phyloP scores from a whole-genome alignment of 2,113 vertebrate species.

The Tichodroma muraria region DNA sequence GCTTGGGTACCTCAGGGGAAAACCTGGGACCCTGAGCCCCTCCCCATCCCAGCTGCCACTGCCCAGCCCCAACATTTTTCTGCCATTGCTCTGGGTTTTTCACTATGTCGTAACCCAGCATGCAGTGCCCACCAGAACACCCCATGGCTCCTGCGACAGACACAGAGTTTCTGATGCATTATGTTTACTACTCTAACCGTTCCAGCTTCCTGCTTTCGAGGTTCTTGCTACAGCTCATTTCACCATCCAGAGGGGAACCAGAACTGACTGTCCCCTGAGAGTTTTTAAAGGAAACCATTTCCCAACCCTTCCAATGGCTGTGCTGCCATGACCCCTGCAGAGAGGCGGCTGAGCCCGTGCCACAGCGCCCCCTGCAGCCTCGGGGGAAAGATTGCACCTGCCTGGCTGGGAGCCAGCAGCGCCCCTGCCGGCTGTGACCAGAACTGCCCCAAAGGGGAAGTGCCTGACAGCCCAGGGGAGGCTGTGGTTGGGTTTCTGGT shows the following conservation, averaged over 20 bases:
- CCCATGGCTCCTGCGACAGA: neutral
- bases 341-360: neutral
- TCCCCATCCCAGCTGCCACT: neutral
- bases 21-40: too few relatives aligned
- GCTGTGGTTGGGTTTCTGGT: neutral
- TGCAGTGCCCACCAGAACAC: neutral
- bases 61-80: neutral
- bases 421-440: too few relatives aligned
- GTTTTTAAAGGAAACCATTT: neutral
- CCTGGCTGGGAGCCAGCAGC: neutral
- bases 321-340: accelerated
- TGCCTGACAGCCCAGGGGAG: neutral
- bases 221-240: neutral
- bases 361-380: neutral
- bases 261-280: too few relatives aligned
- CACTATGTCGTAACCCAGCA: neutral
- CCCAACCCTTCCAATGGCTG: too few relatives aligned
- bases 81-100: neutral
- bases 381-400: neutral
- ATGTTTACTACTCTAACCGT: neutral
- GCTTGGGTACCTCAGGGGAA: neutral
- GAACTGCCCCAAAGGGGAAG: neutral
- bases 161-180: neutral
- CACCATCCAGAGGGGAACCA: neutral
- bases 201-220: neutral